Base-by-base conservation (phyloP, 2,797 vertebrate species). In the Phalloptychus januarius region DNA sequence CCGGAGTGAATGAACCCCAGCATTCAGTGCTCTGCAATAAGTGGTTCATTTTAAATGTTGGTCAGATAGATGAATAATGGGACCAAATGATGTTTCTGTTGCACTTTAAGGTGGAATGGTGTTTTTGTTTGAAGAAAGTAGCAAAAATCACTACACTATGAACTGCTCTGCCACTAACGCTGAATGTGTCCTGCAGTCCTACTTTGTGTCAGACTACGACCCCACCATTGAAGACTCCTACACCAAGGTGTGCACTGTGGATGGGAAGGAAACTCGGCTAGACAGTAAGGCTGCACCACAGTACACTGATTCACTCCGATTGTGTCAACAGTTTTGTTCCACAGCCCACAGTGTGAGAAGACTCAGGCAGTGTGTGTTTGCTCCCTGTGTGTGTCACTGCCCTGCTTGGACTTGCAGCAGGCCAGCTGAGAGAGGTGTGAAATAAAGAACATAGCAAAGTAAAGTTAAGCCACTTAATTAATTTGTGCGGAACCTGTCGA, bases 161-260 rank as follows among this genome's bases (percentile, higher is more conserved):
- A 45, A 18, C 18, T 18, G 23, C 5, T 15, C 4, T 20, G 2
- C 2, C 33, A 8, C 36, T 81, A 80, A 89, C 73, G 4, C 11
- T 4, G 3, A 12, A 10, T 83, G 31, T 89, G 42, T 76, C 69
- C 76, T 25, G 18, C 94, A 98, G 97, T 98, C 97, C 3, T 98
- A 98, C 93, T 98, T 98, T 69, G 97, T 98, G 87, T 97, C 97
- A 1, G 97, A 98, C 93, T 98, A 98, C 15, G 97, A 98, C 91
- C 97, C 97, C 15, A 98, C 97, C 80, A 98, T 98, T 8, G 97
- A 98, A 81, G 97, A 98, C 88, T 98, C 97, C 20, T 98, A 98
- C 93, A 97, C 96, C 16, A 98, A 97, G 93, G 96, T 96, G 84
- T 97, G 97, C 65, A 93, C 84, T 0, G 96, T 98, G 88, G 97